phyloP scores from a whole-genome alignment of 2,113 vertebrate genomes.

The Pygoscelis antarcticus region DNA sequence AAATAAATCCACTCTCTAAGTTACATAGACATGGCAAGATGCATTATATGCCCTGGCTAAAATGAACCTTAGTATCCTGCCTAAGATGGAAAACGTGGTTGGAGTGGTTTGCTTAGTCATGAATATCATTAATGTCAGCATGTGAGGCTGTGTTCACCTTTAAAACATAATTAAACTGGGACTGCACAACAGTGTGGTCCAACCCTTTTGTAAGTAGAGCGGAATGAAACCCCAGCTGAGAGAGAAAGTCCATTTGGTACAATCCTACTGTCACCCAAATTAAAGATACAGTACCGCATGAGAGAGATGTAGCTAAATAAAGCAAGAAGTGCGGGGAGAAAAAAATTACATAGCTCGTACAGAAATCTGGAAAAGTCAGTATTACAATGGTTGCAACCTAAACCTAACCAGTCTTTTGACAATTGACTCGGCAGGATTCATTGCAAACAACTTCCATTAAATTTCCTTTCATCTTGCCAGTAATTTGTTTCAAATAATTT shows the following conservation, averaged over 20 bases:
- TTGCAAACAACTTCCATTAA: not conserved
- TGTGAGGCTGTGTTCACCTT: conserved; percentile 10
- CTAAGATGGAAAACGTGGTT: not conserved
- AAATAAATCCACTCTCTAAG: conserved; percentile 23
- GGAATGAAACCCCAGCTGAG: not conserved
- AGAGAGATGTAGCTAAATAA: not conserved
- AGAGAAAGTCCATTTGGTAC: not conserved
- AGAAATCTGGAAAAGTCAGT: not conserved
- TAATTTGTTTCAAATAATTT: not conserved
- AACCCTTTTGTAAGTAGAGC: not conserved
- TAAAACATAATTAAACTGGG: not conserved
- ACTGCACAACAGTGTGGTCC: not conserved
- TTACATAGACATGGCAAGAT: not conserved
- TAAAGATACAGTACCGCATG: conserved; percentile 23
- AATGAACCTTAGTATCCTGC: conserved; percentile 24
- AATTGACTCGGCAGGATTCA: not conserved
- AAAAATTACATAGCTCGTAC: not conserved
- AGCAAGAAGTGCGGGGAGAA: not conserved
- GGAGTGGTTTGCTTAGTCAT: not conserved
- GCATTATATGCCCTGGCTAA: not conserved
- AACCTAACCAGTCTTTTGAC: not conserved
- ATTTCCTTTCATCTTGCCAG: not conserved
- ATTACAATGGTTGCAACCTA: not conserved
- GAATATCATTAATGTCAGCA: not conserved
- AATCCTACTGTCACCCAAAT: not conserved